phyloP scores from a whole-genome alignment of 2,113 vertebrate genomes.

The Rynchops niger region DNA sequence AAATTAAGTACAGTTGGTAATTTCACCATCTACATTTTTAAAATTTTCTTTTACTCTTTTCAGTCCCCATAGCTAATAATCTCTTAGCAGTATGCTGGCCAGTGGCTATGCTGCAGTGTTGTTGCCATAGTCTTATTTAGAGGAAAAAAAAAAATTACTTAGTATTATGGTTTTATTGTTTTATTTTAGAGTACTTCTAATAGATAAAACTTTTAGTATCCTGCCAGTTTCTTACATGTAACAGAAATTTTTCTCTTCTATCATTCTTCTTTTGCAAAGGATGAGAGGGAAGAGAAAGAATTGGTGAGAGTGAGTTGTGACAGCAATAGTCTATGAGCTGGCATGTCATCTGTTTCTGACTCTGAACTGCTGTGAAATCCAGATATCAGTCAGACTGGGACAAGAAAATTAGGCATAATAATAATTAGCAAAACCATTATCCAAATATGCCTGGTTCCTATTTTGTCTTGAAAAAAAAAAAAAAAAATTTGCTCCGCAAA shows the following conservation, averaged over 20 bases:
- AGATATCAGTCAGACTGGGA: not conserved
- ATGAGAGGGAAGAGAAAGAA: not conserved
- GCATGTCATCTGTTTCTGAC: not conserved
- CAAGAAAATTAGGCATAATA: not conserved
- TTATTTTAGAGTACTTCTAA: not conserved
- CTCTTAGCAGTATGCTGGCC: not conserved
- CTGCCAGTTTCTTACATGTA: not conserved
- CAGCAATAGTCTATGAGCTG: not conserved
- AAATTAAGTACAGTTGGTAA: not conserved
- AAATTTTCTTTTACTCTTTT: not conserved
- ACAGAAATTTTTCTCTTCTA: not conserved
- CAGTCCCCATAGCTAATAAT: not conserved
- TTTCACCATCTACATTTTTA: not conserved
- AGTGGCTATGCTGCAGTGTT: not conserved
- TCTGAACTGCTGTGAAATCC: not conserved
- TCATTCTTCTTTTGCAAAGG: not conserved
- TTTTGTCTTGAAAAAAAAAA: not conserved
- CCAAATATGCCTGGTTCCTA: not conserved
- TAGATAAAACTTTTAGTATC: not conserved
- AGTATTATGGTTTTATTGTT: not conserved
- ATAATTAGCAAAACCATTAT: not conserved
- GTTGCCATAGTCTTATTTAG: not conserved
- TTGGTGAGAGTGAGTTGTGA: not conserved
- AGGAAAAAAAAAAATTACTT: not conserved
- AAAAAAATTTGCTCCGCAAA: not conserved